These are phyloP conservation scores for Drosophila paramelanica DNA, from an alignment of 2,888 invertebrate genomes.

Conservation along the genomic window DNA sequence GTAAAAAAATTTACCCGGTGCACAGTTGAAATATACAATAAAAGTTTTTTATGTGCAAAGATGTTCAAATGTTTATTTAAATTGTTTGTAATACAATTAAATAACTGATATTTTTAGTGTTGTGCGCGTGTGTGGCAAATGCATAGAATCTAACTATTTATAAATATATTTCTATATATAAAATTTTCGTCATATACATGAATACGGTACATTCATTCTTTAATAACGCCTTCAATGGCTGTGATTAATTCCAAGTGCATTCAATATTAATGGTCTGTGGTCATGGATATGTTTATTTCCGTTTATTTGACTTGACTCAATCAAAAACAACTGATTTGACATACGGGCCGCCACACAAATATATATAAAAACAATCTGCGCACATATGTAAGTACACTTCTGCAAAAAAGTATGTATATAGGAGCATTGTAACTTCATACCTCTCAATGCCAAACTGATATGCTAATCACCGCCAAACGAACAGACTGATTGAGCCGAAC, in stretches of 20 bases:
- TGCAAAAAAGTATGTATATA: background rate
- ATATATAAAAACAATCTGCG: background rate
- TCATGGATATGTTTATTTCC: background rate
- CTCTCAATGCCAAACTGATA: conserved; percentile 13
- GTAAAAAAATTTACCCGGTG: conserved; percentile 39
- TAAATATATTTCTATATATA: background rate
- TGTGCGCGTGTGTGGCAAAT: conserved; percentile 8
- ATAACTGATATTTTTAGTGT: background rate
- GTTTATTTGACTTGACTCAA: background rate
- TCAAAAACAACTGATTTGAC: background rate
- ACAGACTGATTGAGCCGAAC: background rate
- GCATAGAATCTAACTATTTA: conserved; percentile 2
- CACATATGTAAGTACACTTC: conserved; percentile 2
- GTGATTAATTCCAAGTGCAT: conserved; percentile 8
- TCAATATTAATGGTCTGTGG: background rate
- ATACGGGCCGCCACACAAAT: background rate
- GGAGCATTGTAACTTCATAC: conserved; percentile 4
- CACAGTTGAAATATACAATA: conserved; percentile 16
- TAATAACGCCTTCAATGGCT: background rate
- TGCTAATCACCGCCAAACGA: conserved; percentile 11
- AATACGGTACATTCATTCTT: conserved; percentile 2
- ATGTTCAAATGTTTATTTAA: conserved; percentile 4
- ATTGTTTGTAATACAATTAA: background rate
- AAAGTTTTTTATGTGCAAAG: conserved; percentile 10
- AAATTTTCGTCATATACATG: background rate